phyloP scores from a whole-genome alignment of 2,888 invertebrate genomes.

The Ormyrus pomaceus region DNA sequence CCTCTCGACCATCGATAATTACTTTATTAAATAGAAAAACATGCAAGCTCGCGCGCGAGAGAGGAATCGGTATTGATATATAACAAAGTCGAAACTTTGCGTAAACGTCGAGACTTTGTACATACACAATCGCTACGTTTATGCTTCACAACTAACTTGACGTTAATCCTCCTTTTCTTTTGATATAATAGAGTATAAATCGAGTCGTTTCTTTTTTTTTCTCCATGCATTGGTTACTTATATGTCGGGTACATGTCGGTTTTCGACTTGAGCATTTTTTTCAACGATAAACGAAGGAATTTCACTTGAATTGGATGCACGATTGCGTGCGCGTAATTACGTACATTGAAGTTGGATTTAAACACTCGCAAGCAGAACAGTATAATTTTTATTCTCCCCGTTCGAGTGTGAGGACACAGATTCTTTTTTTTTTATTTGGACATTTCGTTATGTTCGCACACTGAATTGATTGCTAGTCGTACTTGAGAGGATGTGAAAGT shows the following conservation, averaged over 20 bases:
- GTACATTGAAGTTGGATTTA: slow-evolving; percentile 10
- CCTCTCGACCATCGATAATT: too few species aligned
- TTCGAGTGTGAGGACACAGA: neutral
- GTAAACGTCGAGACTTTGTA: slow-evolving; percentile 33
- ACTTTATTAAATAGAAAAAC: slow-evolving; percentile 42
- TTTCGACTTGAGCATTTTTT: neutral
- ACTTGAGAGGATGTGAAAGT: slow-evolving; percentile 44
- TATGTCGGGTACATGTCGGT: neutral
- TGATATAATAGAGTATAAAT: neutral
- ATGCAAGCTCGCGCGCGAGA: slow-evolving; percentile 37
- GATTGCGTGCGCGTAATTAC: slow-evolving; percentile 17
- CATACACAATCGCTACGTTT: slow-evolving; percentile 23
- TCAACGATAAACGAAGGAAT: slow-evolving; percentile 11
- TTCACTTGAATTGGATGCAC: neutral
- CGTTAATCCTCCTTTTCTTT: neutral
- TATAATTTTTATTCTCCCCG: neutral
- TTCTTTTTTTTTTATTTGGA: neutral
- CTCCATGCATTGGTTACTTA: neutral
- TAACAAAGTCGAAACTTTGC: neutral
- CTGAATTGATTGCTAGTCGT: slow-evolving; percentile 39
- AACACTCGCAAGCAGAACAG: slow-evolving; percentile 16
- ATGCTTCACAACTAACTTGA: neutral
- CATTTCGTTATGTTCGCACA: slow-evolving; percentile 15
- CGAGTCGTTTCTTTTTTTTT: too few species aligned
- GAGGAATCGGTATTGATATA: slow-evolving; percentile 3